phyloP scores from a whole-genome alignment of 2,113 vertebrate genomes.

The Chaetorhynchus papuensis region DNA sequence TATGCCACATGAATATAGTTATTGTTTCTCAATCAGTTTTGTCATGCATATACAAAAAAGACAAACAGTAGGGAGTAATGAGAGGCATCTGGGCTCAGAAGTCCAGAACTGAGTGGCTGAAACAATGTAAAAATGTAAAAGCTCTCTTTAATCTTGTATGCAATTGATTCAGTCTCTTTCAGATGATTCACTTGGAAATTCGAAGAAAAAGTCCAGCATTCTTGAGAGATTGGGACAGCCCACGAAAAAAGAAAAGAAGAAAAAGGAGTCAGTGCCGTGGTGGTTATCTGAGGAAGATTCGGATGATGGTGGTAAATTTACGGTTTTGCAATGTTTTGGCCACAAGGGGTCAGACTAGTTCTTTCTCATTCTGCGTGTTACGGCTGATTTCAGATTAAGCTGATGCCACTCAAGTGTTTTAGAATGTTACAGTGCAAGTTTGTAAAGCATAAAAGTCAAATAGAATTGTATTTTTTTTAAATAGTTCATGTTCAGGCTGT shows the following conservation, averaged over 20 bases:
- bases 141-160: neutral
- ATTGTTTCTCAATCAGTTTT: neutral
- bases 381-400: neutral
- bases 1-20: neutral
- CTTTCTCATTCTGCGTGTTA: neutral
- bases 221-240: constrained; percentile 65
- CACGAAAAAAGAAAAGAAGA: constrained; percentile 64
- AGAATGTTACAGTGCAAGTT: neutral
- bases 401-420: neutral
- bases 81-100: neutral
- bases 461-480: neutral
- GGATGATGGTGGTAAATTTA: constrained; percentile 66
- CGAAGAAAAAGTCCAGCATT: constrained; percentile 61
- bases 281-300: constrained; percentile 78
- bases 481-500: neutral
- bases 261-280: constrained; percentile 71
- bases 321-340: constrained; percentile 48
- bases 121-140: neutral
- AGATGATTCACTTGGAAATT: constrained; percentile 86
- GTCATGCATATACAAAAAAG: neutral
- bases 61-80: neutral
- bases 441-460: neutral
- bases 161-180: constrained; percentile 82
- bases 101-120: neutral
- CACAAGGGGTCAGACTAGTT: constrained; percentile 69